Percentiles rank a stretch among this genome's conserved stretches.
These are phyloP conservation scores for Rhineura floridana DNA, from an alignment of 2,113 vertebrate genomes.

Conservation along the genomic window DNA sequence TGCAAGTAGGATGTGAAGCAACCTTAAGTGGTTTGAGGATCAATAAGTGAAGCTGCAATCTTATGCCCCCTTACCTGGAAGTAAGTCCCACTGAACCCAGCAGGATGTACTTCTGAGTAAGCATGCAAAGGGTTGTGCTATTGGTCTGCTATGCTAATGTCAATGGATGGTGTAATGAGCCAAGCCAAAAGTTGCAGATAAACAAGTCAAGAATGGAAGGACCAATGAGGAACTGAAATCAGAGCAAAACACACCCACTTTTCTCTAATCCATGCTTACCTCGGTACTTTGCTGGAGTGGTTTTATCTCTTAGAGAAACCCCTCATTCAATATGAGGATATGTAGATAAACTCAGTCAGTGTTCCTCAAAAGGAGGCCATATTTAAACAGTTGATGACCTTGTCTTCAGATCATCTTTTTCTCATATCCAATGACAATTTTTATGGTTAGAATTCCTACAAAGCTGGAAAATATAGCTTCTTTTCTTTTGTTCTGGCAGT, in stretches of 20 bases:
- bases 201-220: background rate
- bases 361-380: background rate
- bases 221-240: background rate
- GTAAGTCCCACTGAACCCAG: no score
- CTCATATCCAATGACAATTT: background rate
- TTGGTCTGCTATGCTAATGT: background rate
- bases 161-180: background rate
- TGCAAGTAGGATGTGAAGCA: background rate
- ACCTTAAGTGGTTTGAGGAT: background rate
- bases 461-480: background rate
- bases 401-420: background rate
- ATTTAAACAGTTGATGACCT: background rate
- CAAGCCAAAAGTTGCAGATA: background rate
- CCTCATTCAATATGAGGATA: background rate
- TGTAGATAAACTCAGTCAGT: background rate
- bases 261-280: background rate
- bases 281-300: background rate
- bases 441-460: slow-evolving; percentile 43
- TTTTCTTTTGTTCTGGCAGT: background rate
- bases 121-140: no score
- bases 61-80: no score
- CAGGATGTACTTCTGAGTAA: no score
- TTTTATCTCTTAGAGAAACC: background rate
- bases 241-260: background rate
- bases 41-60: background rate